Percentiles rank a stretch among this genome's conserved stretches.
These are phyloP conservation scores for Drosophila eohydei DNA, from an alignment of 2,888 invertebrate species.

Conservation along the genomic window DNA sequence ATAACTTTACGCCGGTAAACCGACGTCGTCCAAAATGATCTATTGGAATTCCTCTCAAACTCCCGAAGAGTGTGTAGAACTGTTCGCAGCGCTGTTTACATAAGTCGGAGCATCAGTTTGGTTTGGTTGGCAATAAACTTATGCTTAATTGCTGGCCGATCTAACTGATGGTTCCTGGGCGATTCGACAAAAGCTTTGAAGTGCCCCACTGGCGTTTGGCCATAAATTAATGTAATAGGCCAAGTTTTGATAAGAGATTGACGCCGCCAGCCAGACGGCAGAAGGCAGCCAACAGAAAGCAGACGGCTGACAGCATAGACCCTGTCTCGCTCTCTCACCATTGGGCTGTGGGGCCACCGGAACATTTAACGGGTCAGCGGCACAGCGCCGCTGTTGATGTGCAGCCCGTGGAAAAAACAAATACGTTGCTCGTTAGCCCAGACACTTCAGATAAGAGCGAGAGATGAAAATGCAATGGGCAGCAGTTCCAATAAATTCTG, in stretches of 20 bases:
- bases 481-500: slow-evolving; percentile 62
- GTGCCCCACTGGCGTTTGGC: slow-evolving; percentile 48
- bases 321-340: background rate
- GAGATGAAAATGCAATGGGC: slow-evolving; percentile 48
- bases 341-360: slow-evolving; percentile 62
- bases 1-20: slow-evolving; percentile 53
- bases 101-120: slow-evolving; percentile 49
- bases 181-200: slow-evolving; percentile 56
- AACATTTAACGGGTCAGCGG: slow-evolving; percentile 78
- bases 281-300: slow-evolving; percentile 27
- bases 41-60: slow-evolving; percentile 60
- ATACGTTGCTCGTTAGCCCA: slow-evolving; percentile 74
- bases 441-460: slow-evolving; percentile 70
- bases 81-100: slow-evolving; percentile 57
- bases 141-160: slow-evolving; percentile 68
- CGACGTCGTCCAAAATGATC: slow-evolving; percentile 64
- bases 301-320: background rate
- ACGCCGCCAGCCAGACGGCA: slow-evolving; percentile 63
- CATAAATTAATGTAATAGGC: slow-evolving; percentile 80
- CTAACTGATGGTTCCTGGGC: slow-evolving; percentile 60
- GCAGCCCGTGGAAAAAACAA: slow-evolving; percentile 60
- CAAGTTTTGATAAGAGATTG: slow-evolving; percentile 77
- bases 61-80: slow-evolving; percentile 17
- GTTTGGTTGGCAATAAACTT: slow-evolving; percentile 54
- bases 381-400: slow-evolving; percentile 52